Base-by-base conservation (phyloP, 35 echinoderm and acorn worm species). In the Chiridota heheva region DNA sequence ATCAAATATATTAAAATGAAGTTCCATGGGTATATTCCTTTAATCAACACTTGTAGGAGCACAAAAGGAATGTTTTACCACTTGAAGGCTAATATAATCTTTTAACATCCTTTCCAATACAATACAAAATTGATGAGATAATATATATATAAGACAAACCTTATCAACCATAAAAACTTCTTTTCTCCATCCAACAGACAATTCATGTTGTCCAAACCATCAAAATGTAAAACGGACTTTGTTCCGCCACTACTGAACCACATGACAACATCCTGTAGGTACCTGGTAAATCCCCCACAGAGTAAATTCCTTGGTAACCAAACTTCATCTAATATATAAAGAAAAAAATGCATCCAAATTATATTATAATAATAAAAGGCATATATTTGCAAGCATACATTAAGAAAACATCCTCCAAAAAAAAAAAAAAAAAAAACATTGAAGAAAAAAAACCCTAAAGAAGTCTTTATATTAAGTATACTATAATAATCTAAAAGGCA, bases 161-260 rank as follows among this genome's bases (percentile, higher is more conserved):
- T n/a, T n/a, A n/a, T n/a, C n/a, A n/a, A n/a, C n/a, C n/a, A n/a
- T n/a, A n/a, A n/a, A 20, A 98, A 39, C 63, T 98, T 85, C 40
- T 98, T 98, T 37, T 82, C 70, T 27, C 95, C 95, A 77, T 98
- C 95, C 46, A 98, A 70, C 1, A 98, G 61, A 70, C 95, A 98
- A 64, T 98, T 98, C 65, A 98, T 92, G 61, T 98, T 98, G 53
- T 98, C 95, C 10, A 98, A 36, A 1, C 63, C 77, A 84, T 98
- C 95, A 86, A 81, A 98, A 38, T 98, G 95, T 62, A 98, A 71
- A n/a, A 98, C 95, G 41, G 95, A 98, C 48, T 98, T 98, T 57
- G 95, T 98, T 2, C 89, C 86, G 27, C 95, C 95, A 70, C 95
- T 98, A 67, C 95, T 98, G 81, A 88, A 98, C 95, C 95, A 98